Conservation (phyloP, 2,797 vertebrate species). For the Schizopygopsis malacanthus region DNA sequence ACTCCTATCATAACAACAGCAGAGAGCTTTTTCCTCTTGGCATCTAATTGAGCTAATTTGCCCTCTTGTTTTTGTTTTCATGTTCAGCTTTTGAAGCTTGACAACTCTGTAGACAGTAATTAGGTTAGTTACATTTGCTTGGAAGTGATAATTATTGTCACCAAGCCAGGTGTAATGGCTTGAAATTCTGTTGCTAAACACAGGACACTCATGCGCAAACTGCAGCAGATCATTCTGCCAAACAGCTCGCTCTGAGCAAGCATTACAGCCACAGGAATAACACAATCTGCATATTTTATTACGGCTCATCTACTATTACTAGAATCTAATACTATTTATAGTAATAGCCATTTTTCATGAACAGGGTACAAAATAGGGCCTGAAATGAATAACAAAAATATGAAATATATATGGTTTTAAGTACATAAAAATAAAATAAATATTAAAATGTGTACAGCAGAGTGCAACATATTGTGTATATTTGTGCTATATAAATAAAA, state of each 20-base stretch:
- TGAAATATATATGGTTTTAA: background rate
- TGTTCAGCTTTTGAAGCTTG: constrained; percentile 39
- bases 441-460: background rate
- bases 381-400: background rate
- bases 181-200: constrained; percentile 42
- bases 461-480: background rate
- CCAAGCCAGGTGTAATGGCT: constrained; percentile 49
- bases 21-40: constrained; percentile 31
- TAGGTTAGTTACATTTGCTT: constrained; percentile 57
- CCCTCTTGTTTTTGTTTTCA: constrained; percentile 48
- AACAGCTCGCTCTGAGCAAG: background rate
- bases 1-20: constrained; percentile 14
- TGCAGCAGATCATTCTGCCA: constrained; percentile 21
- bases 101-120: constrained; percentile 47
- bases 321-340: background rate
- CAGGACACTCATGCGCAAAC: constrained; percentile 31
- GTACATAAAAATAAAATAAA: background rate
- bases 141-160: constrained; percentile 56
- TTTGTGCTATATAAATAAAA: too few relatives aligned
- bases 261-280: background rate
- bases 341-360: background rate
- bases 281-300: constrained; percentile 3
- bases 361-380: background rate
- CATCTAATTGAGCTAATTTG: constrained; percentile 34
- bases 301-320: background rate